A percentile compares a stretch with the other conserved stretches of the same genome.
These are phyloP conservation scores for Schizopygopsis pylzovi DNA, from an alignment of 2,797 vertebrate genomes.

Conservation along the genomic window DNA sequence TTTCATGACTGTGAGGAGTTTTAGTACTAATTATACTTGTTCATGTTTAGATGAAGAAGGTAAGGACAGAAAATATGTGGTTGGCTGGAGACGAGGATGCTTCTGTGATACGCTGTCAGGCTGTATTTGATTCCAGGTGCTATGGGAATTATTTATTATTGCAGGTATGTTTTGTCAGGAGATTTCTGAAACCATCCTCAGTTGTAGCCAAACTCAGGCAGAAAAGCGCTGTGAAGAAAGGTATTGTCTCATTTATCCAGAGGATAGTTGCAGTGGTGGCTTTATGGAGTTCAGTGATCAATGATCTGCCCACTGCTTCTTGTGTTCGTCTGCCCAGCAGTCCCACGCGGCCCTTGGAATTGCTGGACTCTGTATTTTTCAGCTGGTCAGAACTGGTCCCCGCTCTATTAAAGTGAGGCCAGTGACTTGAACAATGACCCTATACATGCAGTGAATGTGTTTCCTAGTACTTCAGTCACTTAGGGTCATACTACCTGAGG, in stretches of 20 bases:
- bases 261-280: not conserved
- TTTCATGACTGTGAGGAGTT: not conserved
- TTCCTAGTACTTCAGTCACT: not conserved
- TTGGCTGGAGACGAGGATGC: too few relatives aligned
- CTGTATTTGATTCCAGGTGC: too few relatives aligned
- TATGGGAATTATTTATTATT: not conserved
- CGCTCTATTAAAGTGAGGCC: slow-evolving; percentile 47
- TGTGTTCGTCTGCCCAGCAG: slow-evolving; percentile 70
- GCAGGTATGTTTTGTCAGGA: slow-evolving; percentile 17
- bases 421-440: slow-evolving; percentile 28
- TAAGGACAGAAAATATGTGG: not conserved
- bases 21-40: not conserved
- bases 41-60: not conserved
- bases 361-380: slow-evolving; percentile 64
- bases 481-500: not conserved
- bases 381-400: slow-evolving; percentile 55
- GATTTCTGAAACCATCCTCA: not conserved
- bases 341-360: slow-evolving; percentile 69
- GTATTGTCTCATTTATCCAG: slow-evolving; percentile 63
- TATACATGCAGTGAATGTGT: slow-evolving; percentile 16
- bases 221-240: not conserved
- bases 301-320: slow-evolving; percentile 67
- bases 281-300: slow-evolving; percentile 68
- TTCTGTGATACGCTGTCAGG: too few relatives aligned
- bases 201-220: not conserved